phyloP scores from a whole-genome alignment of 2,888 invertebrate genomes.

The Andrena haemorrhoa region DNA sequence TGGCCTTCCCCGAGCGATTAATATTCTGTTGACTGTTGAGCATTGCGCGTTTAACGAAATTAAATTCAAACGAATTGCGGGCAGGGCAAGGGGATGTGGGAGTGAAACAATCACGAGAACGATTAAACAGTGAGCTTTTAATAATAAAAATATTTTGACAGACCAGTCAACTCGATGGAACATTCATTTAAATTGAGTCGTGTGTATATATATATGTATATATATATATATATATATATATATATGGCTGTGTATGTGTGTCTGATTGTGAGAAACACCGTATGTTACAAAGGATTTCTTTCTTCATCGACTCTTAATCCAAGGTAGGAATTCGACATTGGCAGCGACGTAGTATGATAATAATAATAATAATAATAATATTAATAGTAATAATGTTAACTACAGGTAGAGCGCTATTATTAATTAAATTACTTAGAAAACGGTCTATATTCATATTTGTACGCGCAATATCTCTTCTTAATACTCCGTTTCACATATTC shows the following conservation, averaged over 20 bases:
- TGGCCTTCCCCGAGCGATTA: constrained; percentile 21
- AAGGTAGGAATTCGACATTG: constrained; percentile 68
- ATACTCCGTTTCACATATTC: constrained; percentile 48
- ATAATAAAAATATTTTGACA: constrained; percentile 85
- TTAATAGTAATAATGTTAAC: constrained; percentile 47
- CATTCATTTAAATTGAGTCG: constrained; percentile 75
- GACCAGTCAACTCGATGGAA: constrained; percentile 77
- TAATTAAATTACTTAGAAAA: constrained; percentile 73
- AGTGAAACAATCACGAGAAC: constrained; percentile 70
- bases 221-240: constrained; percentile 57
- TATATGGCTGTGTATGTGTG: constrained; percentile 19
- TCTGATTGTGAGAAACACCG: constrained; percentile 76
- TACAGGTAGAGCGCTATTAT: constrained; percentile 57
- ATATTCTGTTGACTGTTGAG: background rate
- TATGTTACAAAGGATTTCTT: constrained; percentile 67
- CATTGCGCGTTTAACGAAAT: background rate
- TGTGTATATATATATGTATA: constrained; percentile 62
- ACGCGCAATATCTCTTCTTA: constrained; percentile 73
- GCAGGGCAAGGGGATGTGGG: background rate
- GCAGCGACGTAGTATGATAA: constrained; percentile 63
- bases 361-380: constrained; percentile 53
- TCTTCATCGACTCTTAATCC: constrained; percentile 45
- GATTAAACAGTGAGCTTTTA: constrained; percentile 84
- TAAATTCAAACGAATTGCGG: background rate
- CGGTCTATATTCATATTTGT: constrained; percentile 74